Evolutionary conservation across 35 echinoderm and acorn worm species (phyloP).

Genomic region (Chiridota heheva): DNA sequence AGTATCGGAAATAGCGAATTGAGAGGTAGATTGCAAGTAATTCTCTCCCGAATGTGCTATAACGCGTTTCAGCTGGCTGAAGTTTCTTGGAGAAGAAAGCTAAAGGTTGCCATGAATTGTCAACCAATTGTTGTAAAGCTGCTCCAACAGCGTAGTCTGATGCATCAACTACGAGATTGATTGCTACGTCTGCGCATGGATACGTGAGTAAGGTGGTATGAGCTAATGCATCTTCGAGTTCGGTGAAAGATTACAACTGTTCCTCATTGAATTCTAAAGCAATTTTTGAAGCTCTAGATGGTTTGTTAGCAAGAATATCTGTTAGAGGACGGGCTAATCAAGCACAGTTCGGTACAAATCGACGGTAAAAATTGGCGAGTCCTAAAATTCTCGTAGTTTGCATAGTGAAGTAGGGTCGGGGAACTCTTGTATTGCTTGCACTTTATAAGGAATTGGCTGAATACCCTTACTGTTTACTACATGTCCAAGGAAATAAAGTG

Average conservation of each 20-base stretch:
- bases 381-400: slow-evolving; percentile 37
- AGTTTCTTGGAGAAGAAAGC: slow-evolving; percentile 22
- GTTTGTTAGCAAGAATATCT: slow-evolving; percentile 11
- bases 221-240: slow-evolving; percentile 27
- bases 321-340: slow-evolving; percentile 41
- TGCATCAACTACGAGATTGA: slow-evolving; percentile 48
- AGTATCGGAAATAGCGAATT: slow-evolving; percentile 29
- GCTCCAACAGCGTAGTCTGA: slow-evolving; percentile 45
- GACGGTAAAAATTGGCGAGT: slow-evolving; percentile 35
- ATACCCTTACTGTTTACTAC: slow-evolving; percentile 12
- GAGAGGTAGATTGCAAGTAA: slow-evolving; percentile 37
- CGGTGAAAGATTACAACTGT: not conserved
- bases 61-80: slow-evolving; percentile 16
- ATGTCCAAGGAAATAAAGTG: slow-evolving; percentile 34
- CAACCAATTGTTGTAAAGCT: slow-evolving; percentile 26
- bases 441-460: slow-evolving; percentile 8
- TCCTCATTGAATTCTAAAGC: not conserved
- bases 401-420: slow-evolving; percentile 21
- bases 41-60: slow-evolving; percentile 53
- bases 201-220: slow-evolving; percentile 29
- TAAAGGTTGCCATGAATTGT: slow-evolving; percentile 12
- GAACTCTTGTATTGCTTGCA: slow-evolving; percentile 1
- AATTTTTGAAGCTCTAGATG: not conserved
- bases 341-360: slow-evolving; percentile 47
- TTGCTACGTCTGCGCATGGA: not conserved